Evolutionary conservation across 1,140 invertebrate genomes (phyloP).

Genomic region (Heliconius himera): DNA sequence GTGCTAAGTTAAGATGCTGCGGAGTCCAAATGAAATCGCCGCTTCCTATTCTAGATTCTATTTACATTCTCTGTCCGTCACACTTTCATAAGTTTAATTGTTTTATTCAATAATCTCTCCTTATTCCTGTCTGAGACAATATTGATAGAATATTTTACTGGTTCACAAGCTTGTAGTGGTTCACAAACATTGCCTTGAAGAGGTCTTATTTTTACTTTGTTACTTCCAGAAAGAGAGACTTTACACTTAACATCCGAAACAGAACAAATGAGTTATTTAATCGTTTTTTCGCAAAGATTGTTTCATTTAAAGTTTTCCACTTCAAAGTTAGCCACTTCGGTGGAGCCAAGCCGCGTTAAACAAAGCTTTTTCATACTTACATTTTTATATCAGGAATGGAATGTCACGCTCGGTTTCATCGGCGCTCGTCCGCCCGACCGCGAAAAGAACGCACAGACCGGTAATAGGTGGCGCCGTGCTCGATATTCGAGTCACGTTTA

Average conservation of each 20-base stretch:
- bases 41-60: slow-evolving; percentile 61
- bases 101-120: slow-evolving; percentile 68
- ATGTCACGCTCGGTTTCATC: slow-evolving; percentile 77
- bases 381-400: slow-evolving; percentile 80
- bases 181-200: not conserved
- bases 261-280: slow-evolving; percentile 46
- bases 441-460: slow-evolving; percentile 75
- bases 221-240: slow-evolving; percentile 11
- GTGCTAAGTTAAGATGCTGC: slow-evolving; percentile 50
- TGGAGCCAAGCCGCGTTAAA: slow-evolving; percentile 77
- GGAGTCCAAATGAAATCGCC: slow-evolving; percentile 63
- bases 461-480: slow-evolving; percentile 75
- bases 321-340: slow-evolving; percentile 79
- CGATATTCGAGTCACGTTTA: slow-evolving; percentile 77
- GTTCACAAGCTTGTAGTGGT: not conserved
- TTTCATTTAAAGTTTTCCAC: slow-evolving; percentile 80
- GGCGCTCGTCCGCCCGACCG: slow-evolving; percentile 70
- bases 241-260: slow-evolving; percentile 20
- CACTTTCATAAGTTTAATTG: slow-evolving; percentile 70
- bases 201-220: not conserved
- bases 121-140: slow-evolving; percentile 25
- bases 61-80: slow-evolving; percentile 59
- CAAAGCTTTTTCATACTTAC: slow-evolving; percentile 81
- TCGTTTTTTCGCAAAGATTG: slow-evolving; percentile 77
- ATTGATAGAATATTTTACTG: not conserved